Base-by-base conservation (phyloP, 2,888 invertebrate genomes). In the Silvanus unidentatus region DNA sequence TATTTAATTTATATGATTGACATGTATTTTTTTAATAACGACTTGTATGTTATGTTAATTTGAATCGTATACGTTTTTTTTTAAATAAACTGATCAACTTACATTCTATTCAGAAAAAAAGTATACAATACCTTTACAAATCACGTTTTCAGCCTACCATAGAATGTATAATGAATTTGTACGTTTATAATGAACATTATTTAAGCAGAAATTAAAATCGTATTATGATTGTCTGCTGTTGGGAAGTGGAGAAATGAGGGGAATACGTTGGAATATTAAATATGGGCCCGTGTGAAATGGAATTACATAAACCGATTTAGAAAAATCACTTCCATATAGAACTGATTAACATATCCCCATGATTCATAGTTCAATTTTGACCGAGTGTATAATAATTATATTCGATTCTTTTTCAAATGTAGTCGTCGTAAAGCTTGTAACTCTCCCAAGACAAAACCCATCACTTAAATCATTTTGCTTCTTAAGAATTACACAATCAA, bases 401-500 rank as follows among this genome's bases (percentile, higher is more conserved):
- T 52, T 50, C 48, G 42, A 45, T 47, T 50, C 8, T 22, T 22
- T 22, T 22, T 49, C 48, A 29, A 45, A 29, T 34, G 12, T 42
- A 39, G 40, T 45, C 48, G 8, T 22, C 22, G 8, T 22, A 39
- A 48, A 50, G 48, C 49, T 44, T 52, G 50, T 40, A 48, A 46
- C 30, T 39, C 3, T 5, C n/a, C 22, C 47, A 45, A 46, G 46
- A 50, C 44, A 45, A 52, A 48, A 46, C 44, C 30, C 47, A 49
- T 43, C 49, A 40, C 39, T 44, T 49, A 45, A 52, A 52, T 48
- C 47, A 47, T 47, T 43, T 44, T 32, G 41, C 29, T 43, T 35
- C 43, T 47, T 30, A 45, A 45, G 43, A 49, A 41, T 46, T 49
- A 43, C 49, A 49, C 45, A 45, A 48, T 45, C 45, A 43, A 40